These are phyloP conservation scores for Phlogophora meticulosa DNA, from an alignment of 2,888 invertebrate species.

Conservation along the genomic window DNA sequence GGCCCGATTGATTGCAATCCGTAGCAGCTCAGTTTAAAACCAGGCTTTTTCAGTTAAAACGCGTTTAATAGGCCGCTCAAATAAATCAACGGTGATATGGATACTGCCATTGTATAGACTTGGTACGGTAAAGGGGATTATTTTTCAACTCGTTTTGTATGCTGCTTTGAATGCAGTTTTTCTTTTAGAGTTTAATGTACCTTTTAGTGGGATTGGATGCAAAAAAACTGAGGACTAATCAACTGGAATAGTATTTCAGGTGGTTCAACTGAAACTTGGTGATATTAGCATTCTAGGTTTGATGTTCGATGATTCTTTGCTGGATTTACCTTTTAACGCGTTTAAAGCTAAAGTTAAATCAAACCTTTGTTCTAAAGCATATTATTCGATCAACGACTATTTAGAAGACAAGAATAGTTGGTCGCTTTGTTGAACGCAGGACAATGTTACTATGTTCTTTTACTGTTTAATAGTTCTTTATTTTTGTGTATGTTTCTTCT, in stretches of 20 bases:
- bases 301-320: no score
- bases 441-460: no score
- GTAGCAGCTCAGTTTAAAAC: conserved; percentile 64
- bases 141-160: conserved; percentile 14
- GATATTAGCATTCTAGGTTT: no score
- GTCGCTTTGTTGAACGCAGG: no score
- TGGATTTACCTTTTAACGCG: no score
- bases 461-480: no score
- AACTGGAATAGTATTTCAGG: not conserved
- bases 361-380: no score
- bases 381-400: no score
- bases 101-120: conserved; percentile 16
- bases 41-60: conserved; percentile 69
- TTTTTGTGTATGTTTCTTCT: no score
- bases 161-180: not conserved
- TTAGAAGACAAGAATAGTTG: no score
- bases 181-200: not conserved
- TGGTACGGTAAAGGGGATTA: conserved; percentile 7
- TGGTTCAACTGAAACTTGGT: no score
- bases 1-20: conserved; percentile 68
- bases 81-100: conserved; percentile 64
- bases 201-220: not conserved
- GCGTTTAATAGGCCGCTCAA: conserved; percentile 67
- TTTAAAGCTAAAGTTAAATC: no score
- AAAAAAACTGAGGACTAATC: not conserved